Base-by-base conservation (phyloP, 2,113 vertebrate genomes). In the Pimephales promelas region DNA sequence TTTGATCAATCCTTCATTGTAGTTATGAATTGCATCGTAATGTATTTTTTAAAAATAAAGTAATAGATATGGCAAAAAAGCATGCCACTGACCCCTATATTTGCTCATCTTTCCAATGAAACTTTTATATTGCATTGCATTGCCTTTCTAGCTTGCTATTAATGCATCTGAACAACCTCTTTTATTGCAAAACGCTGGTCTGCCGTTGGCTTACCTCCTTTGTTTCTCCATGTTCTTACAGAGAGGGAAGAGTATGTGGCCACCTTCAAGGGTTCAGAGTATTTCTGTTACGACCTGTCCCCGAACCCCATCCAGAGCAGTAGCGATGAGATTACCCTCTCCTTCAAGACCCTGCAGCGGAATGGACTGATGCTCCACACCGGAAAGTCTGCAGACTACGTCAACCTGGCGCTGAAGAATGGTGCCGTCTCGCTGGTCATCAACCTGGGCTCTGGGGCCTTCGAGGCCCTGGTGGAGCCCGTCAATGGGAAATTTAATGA, bases 401-500 rank as follows among this genome's bases (percentile, higher is more conserved):
- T 99, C 94, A 99, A 99, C 94, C 96, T 99, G 90, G 97, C 97
- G 72, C 94, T 99, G 95, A 99, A 99, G 96, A 99, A 98, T 73
- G 98, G 98, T 89, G 98, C 98, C 54, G 98, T 99, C 90, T 99
- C 97, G 82, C 96, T 99, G 88, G 98, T 99, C 96, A 99, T 99
- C 95, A 99, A 99, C 95, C 95, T 99, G 90, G 98, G 98, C 95
- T 99, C 97, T 80, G 98, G 98, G 94, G 98, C 97, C 90, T 99
- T 99, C 92, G 98, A 99, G 95, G 98, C 98, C 18, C 94, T 99
- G 94, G 97, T 99, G 96, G 98, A 99, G 94, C 98, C 98, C 2
- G 98, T 99, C 95, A 99, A 99, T 92, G 98, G 98, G 92, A 99
- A 99, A 95, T 99, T 99, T 97, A 99, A 99, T 96, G 98, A 99